Evolutionary conservation across 2,113 vertebrate genomes (phyloP).

Genomic region (Origma solitaria): DNA sequence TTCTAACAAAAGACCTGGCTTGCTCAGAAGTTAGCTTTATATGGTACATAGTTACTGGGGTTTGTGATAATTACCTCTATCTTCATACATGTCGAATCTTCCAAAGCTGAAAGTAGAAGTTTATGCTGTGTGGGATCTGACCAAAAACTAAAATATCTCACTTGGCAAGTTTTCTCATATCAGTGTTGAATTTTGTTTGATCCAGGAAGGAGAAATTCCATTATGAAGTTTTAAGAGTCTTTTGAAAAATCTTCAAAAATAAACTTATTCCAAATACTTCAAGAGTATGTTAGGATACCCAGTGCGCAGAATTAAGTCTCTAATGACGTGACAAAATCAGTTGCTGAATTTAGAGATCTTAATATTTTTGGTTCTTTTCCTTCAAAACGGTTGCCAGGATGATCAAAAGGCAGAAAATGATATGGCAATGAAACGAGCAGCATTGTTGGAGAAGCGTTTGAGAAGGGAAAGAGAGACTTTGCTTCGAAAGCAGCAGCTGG

Average conservation of each 20-base stretch:
- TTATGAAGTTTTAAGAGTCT: not conserved
- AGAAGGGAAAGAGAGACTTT: slow-evolving; percentile 90
- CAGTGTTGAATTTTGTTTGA: not conserved
- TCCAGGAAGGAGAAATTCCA: not conserved
- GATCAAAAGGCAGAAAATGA: slow-evolving; percentile 90
- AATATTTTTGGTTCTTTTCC: not conserved
- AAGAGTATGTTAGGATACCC: not conserved
- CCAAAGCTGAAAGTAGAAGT: not conserved
- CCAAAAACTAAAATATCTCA: not conserved
- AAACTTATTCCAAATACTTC: not conserved
- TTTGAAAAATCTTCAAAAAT: not conserved
- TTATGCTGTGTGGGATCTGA: not conserved
- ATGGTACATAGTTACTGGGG: not conserved
- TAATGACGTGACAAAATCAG: not conserved
- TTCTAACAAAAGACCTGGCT: not conserved
- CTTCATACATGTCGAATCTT: not conserved
- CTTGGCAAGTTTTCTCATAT: not conserved
- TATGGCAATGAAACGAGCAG: slow-evolving; percentile 94
- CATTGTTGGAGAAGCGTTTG: slow-evolving; percentile 90
- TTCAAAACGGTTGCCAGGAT: slow-evolving; percentile 73
- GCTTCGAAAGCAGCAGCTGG: slow-evolving; percentile 88
- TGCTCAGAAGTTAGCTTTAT: not conserved
- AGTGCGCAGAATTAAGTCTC: not conserved
- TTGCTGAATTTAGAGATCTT: not conserved
- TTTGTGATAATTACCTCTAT: not conserved